Evolutionary conservation across 2,888 invertebrate genomes (phyloP), one percentile per base, ranked within the genome.

Genomic region (Cosmia pyralina): DNA sequence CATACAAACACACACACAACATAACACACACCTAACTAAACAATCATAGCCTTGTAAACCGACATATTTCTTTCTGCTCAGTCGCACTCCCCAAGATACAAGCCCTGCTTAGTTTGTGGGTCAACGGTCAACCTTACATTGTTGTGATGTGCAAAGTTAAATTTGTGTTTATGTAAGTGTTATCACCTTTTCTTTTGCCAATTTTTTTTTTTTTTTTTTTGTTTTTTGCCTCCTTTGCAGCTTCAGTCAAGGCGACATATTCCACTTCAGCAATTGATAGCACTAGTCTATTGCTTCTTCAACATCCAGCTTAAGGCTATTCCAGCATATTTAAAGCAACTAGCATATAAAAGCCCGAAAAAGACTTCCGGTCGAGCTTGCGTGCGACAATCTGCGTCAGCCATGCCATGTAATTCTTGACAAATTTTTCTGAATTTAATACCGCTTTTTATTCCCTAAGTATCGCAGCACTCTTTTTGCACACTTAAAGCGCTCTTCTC

Each of bases 241-340:
- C 55, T 66, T 55, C 66, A 41, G 28, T 55, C 10, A 64, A 52
- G 4, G 64, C 50, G 15, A 64, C 50, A 50, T 64, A 64, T 50
- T 64, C 38, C 8, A 50, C 44, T 41, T 60, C 44, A 6, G 62
- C 62, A 48, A 19, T 62, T 10, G 46, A 62, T 28, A 13, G 34
- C 48, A 1, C 15, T 4, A 13, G 63, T 3, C 19, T 62, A 48
- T 62, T 62, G 46, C 38, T n/a, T n/a, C n/a, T n/a, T n/a, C n/a
- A n/a, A n/a, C n/a, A n/a, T n/a, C n/a, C n/a, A n/a, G n/a, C n/a
- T 58, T 58, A 58, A 19, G 19, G 34, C 38, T 10, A 5, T 59
- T 41, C 38, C 59, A 59, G n/a, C 59, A 59, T 59, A 59, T 59
- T 41, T 59, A 41, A n/a, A 41, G 0, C 13, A 59, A 38, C 59